phyloP scores from a whole-genome alignment of 2,888 invertebrate genomes.

The Ephialtes manifestator region DNA sequence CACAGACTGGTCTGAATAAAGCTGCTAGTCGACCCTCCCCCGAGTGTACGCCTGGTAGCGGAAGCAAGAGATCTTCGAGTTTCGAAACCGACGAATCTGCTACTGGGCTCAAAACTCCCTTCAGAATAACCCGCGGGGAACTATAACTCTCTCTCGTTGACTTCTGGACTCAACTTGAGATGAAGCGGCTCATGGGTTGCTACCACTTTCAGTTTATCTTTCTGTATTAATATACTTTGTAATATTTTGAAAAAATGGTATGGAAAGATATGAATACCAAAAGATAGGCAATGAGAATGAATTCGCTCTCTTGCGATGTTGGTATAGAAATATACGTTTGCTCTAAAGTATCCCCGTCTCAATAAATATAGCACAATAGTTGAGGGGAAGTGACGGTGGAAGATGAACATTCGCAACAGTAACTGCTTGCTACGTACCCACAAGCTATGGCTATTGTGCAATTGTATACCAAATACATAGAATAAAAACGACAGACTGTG shows the following conservation, averaged over 20 bases:
- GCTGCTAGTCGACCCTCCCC: constrained; percentile 45
- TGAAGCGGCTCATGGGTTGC: constrained; percentile 2
- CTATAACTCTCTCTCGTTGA: constrained; percentile 62
- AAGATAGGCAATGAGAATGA: constrained; percentile 33
- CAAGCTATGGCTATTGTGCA: constrained; percentile 9
- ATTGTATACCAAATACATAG: constrained; percentile 71
- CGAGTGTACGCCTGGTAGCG: constrained; percentile 40
- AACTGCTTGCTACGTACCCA: neutral
- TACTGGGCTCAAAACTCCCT: constrained; percentile 59
- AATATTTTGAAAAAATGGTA: constrained; percentile 9
- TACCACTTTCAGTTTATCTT: constrained; percentile 36
- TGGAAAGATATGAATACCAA: constrained; percentile 36
- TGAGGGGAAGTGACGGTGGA: neutral
- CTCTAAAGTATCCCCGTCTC: constrained; percentile 8
- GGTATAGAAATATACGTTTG: constrained; percentile 32
- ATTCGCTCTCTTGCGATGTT: constrained; percentile 41
- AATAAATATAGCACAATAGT: constrained; percentile 41
- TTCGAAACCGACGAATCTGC: constrained; percentile 68
- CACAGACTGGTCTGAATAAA: constrained; percentile 52
- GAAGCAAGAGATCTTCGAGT: constrained; percentile 65
- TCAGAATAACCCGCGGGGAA: constrained; percentile 54
- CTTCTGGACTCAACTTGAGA: constrained; percentile 51
- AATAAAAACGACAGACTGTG: constrained; percentile 62
- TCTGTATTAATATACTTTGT: constrained; percentile 44
- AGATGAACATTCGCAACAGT: neutral